Evolutionary conservation across 30 jellyfish, hydroid and myxozoan genomes (phyloP).

Genomic region (Mastigias papua): DNA sequence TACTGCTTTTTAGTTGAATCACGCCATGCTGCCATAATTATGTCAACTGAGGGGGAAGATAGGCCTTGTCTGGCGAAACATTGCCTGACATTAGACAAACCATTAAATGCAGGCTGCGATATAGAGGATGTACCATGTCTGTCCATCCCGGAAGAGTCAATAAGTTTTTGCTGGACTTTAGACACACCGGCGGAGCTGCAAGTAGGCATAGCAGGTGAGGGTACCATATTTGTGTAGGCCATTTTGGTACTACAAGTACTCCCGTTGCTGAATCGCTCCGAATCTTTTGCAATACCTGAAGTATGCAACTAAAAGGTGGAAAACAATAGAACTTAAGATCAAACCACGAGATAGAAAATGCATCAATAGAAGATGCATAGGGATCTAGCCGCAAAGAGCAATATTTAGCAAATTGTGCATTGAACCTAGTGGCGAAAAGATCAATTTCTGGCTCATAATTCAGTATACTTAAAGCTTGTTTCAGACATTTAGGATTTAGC

Average conservation of each 20-base stretch:
- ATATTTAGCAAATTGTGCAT: constrained; percentile 15
- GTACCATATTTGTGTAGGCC: constrained; percentile 54
- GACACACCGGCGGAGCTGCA: constrained; percentile 15
- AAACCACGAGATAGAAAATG: background rate
- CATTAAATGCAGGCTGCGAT: constrained; percentile 1
- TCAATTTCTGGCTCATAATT: background rate
- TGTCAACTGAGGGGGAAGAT: background rate
- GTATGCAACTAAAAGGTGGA: constrained; percentile 27
- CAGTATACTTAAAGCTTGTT: background rate
- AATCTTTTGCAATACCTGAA: constrained; percentile 24
- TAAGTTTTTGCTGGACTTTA: constrained; percentile 4
- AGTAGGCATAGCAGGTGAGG: constrained; percentile 26
- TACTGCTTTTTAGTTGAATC: constrained; percentile 10
- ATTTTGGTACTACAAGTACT: too few relatives aligned
- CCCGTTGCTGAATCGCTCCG: too few relatives aligned
- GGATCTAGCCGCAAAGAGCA: constrained; percentile 20
- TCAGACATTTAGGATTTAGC: background rate
- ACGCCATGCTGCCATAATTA: constrained; percentile 22
- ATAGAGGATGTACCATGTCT: constrained; percentile 14
- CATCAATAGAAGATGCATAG: background rate
- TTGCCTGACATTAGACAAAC: constrained; percentile 15
- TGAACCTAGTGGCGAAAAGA: background rate
- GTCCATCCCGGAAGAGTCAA: constrained; percentile 5
- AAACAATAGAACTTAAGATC: background rate
- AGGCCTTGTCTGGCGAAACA: background rate